Base-by-base conservation (phyloP, 2,797 vertebrate species). In the Gastrophryne carolinensis region DNA sequence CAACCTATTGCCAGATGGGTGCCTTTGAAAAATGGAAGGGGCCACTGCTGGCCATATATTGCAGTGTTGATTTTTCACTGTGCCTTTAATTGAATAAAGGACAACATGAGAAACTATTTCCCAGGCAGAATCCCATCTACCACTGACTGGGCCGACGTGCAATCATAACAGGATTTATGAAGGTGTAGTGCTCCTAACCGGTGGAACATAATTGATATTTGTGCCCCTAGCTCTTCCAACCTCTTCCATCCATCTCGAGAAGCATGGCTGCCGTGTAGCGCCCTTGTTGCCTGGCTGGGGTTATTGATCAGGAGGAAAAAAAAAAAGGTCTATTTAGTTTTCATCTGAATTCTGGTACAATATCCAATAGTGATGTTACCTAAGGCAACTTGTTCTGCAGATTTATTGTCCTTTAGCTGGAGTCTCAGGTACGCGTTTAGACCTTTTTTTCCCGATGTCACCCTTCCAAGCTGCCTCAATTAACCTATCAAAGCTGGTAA, bases 101-200 rank as follows among this genome's bases (percentile, higher is more conserved):
- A 78, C 67, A 65, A 65, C 67, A 78, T 71, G 67, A 78, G 52
- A 70, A 78, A 78, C 60, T 78, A 72, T 65, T 78, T 78, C 44
- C 60, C 65, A 30, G 62, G 61, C 52, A 26, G 58, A 78, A 78
- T 72, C 60, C 57, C 68, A 78, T 72, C 68, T 50, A 78, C 58
- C 53, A 69, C 72, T 78, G 64, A 65, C 68, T 39, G 52, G 35
- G 74, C 50, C 32, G 35, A 27, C 21, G 35, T 49, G 61, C 61
- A 78, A 78, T 78, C 67, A 78, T 78, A 72, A 78, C 61, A 72
- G 75, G 75, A 78, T 78, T 78, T 78, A 78, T 72, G 58, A 70
- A 71, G 67, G 67, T 66, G 52, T 47, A 39, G 19, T 52, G 57
- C 39, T 69, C 61, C 61, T 72, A 63, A 71, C 75, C 13, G 34